Evolutionary conservation across 2,113 vertebrate species (phyloP).

Genomic region (Pachyramphus minor): DNA sequence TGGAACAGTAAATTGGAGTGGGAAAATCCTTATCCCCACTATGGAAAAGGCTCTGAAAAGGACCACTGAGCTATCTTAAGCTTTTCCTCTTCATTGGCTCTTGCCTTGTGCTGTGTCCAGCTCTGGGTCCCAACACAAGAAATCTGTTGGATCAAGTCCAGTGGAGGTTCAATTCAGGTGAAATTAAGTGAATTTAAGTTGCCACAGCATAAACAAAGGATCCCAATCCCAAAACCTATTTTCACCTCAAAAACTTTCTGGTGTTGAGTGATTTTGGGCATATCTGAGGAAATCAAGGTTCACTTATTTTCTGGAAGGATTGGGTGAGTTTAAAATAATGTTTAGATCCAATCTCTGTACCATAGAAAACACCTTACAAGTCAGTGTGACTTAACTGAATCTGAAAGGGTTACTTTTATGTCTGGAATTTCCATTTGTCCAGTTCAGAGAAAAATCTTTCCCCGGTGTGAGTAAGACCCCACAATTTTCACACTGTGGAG

Average conservation of each 20-base stretch:
- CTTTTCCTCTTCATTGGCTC: neutral
- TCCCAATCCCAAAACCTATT: fast-evolving
- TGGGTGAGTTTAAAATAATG: neutral
- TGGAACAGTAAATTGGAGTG: fast-evolving
- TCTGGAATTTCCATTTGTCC: neutral
- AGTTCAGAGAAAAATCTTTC: neutral
- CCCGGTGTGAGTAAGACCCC: neutral
- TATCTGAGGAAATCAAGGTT: neutral
- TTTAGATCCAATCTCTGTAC: neutral
- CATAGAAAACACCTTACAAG: neutral
- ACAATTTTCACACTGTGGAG: neutral
- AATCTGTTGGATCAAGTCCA: neutral
- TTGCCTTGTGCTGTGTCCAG: neutral
- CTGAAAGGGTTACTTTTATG: neutral
- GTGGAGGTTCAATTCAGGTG: too few relatives aligned
- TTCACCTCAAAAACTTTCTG: neutral
- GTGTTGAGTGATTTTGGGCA: neutral
- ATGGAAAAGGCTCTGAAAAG: neutral
- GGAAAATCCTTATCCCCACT: neutral
- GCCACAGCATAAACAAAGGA: neutral
- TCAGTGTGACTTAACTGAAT: neutral
- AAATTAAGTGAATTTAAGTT: too few relatives aligned
- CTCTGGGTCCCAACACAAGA: neutral
- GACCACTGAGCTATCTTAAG: neutral
- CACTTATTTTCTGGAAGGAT: neutral